Evolutionary conservation across 2,797 vertebrate genomes (phyloP), one percentile per base, ranked within the genome.

Genomic region (Cossypha dichroa): DNA sequence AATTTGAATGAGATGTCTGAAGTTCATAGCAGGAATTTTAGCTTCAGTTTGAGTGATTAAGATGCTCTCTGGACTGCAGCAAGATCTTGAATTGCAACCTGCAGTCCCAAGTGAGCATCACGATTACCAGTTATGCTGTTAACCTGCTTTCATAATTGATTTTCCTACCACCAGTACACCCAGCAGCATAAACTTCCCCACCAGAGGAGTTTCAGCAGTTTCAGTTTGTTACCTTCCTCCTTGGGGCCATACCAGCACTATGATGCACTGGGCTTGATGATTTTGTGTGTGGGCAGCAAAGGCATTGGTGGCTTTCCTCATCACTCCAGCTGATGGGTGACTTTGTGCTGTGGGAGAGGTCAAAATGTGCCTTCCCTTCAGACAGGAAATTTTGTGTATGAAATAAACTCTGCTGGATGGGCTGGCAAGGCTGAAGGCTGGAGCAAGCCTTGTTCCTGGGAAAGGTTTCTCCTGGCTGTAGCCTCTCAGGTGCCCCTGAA

Each of bases 41-140:
- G 25, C 68, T 90, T 77, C 48, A 70, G 28, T 77, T 36, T 67
- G 60, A 79, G 29, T 3, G 5, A 60, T 54, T 67, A 36, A 68
- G 46, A n/a, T 40, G 8, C 8, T 51, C 67, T 88, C 77, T 79
- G 72, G 48, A n/a, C 48, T 67, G 38, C 33, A 52, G 36, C 41
- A 94, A 52, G 15, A 25, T 74, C 52, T 90, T 80, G 72, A 83
- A 64, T 63, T 46, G 45, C 54, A 90, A 48, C 66, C 82, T 81
- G 34, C 28, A 62, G 73, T 55, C 62, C 25, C 46, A 45, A 88
- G 33, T 51, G 78, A 91, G 46, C 11, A 7, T 75, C 38, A 22
- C 0, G 0, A 33, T 66, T 56, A 40, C 49, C 0, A 0, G 38
- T 40, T 68, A 46, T 2, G 3, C 41, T 11, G 1, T 9, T 84